Percentiles rank a stretch among this genome's conserved stretches.
phyloP scores from a whole-genome alignment of 2,797 vertebrate species.

The Semaprochilodus insignis region DNA sequence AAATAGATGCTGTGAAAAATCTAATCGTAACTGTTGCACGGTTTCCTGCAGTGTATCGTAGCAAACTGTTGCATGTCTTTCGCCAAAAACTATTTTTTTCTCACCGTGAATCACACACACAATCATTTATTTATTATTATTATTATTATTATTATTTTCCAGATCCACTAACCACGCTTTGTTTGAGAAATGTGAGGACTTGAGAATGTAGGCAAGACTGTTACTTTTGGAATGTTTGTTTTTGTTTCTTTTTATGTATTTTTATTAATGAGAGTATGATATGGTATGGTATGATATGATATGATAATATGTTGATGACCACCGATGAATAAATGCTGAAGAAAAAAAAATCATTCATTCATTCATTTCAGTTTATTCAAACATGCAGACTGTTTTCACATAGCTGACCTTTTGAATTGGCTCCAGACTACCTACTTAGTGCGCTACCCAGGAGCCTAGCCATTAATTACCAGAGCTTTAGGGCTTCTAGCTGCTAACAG shows the following conservation, averaged over 20 bases:
- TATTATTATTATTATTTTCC: no score
- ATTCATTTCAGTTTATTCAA: neutral
- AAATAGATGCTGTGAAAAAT: slow-evolving; percentile 49
- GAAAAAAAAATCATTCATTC: neutral
- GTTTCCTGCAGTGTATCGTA: slow-evolving; percentile 6
- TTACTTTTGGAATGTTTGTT: neutral
- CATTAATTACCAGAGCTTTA: neutral
- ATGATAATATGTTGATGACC: neutral
- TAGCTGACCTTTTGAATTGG: neutral
- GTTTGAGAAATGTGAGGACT: slow-evolving; percentile 10
- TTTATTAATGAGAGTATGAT: slow-evolving; percentile 28
- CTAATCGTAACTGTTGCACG: slow-evolving; percentile 18
- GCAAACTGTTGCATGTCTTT: slow-evolving; percentile 21
- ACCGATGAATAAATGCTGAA: slow-evolving; percentile 14
- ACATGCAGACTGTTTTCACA: neutral
- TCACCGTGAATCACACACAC: neutral
- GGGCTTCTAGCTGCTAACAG: neutral
- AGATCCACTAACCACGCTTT: slow-evolving; percentile 31
- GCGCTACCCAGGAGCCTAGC: neutral
- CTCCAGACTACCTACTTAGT: slow-evolving; percentile 11
- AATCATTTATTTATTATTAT: neutral
- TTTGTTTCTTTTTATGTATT: slow-evolving; percentile 17
- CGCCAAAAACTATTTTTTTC: neutral
- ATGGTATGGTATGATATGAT: no score
- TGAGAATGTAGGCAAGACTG: slow-evolving; percentile 26